Evolutionary conservation across 1,140 invertebrate species (phyloP).

Genomic region (Leptinotarsa defecta): DNA sequence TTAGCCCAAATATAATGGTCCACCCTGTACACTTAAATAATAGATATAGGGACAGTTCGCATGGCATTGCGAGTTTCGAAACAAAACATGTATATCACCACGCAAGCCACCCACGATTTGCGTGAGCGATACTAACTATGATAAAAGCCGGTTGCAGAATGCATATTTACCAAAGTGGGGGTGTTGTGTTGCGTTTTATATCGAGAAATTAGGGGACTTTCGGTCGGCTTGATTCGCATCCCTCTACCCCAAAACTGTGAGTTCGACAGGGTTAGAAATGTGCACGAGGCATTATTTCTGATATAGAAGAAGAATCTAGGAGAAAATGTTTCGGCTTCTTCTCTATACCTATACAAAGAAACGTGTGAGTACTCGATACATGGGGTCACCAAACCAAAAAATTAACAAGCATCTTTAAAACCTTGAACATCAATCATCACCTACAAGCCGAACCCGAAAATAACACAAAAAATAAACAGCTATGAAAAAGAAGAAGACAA

Average conservation of each 20-base stretch:
- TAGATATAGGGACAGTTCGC: slow-evolving; percentile 5
- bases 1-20: no score
- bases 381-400: no score
- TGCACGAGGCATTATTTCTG: neutral
- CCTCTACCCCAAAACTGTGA: neutral
- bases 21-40: neutral
- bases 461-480: no score
- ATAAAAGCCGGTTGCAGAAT: slow-evolving; percentile 15
- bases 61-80: slow-evolving; percentile 8
- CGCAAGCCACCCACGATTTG: slow-evolving; percentile 10
- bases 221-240: neutral
- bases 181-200: slow-evolving; percentile 7
- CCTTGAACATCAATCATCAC: no score
- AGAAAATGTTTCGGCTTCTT: no score
- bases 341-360: no score
- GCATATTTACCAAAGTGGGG: slow-evolving; percentile 18
- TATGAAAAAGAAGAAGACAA: no score
- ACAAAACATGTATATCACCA: neutral
- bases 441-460: no score
- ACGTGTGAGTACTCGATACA: no score
- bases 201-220: neutral
- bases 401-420: no score
- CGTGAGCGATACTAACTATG: slow-evolving; percentile 11
- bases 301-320: no score
- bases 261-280: neutral